phyloP scores from a whole-genome alignment of 2,113 vertebrate species.

The Antechinus stuartii region DNA sequence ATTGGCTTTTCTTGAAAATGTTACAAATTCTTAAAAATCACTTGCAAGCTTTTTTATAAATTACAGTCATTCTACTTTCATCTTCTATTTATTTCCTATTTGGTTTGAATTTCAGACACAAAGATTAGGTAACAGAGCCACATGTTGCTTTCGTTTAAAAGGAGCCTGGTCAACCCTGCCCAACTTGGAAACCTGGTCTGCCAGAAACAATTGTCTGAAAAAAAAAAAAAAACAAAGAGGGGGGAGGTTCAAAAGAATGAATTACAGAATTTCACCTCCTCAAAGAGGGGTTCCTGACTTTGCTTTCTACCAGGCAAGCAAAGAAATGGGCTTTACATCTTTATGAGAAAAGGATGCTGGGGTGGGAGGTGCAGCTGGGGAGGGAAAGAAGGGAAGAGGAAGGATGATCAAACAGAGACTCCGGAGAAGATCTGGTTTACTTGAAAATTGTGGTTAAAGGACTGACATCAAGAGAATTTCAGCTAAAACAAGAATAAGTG shows the following conservation, averaged over 20 bases:
- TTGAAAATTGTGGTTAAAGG: not conserved
- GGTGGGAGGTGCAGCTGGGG: too few relatives aligned
- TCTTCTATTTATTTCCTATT: not conserved
- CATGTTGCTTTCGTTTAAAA: not conserved
- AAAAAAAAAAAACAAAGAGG: not conserved
- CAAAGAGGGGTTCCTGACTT: not conserved
- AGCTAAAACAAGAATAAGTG: not conserved
- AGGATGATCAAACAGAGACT: not conserved
- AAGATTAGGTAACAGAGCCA: not conserved
- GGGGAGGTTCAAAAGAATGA: not conserved
- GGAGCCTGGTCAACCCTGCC: not conserved
- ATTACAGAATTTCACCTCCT: not conserved
- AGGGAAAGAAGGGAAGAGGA: not conserved
- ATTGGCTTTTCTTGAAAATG: slow-evolving; percentile 6
- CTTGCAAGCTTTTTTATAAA: not conserved
- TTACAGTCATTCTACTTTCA: not conserved
- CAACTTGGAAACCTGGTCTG: not conserved
- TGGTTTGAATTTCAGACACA: not conserved
- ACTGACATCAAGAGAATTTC: not conserved
- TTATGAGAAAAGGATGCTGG: not conserved
- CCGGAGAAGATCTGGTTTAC: not conserved
- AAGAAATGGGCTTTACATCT: not conserved
- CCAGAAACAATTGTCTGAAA: not conserved
- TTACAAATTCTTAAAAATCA: not conserved
- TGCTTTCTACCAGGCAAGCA: not conserved